Conservation (phyloP, 1,140 invertebrate species). For the Diabrotica undecimpunctata region DNA sequence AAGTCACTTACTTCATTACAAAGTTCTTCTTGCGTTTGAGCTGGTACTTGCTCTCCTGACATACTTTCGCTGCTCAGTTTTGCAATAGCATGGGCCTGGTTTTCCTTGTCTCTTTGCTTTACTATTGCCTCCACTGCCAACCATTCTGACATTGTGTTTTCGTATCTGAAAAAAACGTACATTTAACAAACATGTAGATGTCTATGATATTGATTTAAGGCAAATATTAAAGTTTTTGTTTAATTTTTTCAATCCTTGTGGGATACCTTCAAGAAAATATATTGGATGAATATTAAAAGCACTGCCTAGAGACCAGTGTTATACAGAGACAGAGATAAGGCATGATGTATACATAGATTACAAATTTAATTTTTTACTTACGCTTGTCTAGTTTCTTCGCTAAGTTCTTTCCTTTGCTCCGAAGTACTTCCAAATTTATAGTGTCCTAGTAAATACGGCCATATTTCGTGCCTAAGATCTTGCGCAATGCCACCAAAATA, state of each 20-base stretch:
- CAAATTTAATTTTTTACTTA: slow-evolving; percentile 23
- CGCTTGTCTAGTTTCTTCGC: slow-evolving; percentile 63
- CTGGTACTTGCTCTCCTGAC: slow-evolving; percentile 44
- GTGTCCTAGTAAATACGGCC: slow-evolving; percentile 88
- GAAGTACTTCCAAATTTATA: slow-evolving; percentile 74
- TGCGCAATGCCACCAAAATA: slow-evolving; percentile 85
- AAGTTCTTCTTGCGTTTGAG: slow-evolving; percentile 40
- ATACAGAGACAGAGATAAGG: too few relatives aligned
- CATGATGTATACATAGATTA: background rate
- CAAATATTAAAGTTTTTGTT: too few relatives aligned
- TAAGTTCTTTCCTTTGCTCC: slow-evolving; percentile 66
- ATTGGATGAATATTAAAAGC: too few relatives aligned
- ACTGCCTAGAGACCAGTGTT: too few relatives aligned
- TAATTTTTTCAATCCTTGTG: too few relatives aligned
- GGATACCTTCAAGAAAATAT: too few relatives aligned
- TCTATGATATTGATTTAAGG: too few relatives aligned
- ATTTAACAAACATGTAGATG: too few relatives aligned
- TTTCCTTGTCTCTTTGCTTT: slow-evolving; percentile 74
- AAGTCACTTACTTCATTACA: slow-evolving; percentile 49
- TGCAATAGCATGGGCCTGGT: slow-evolving; percentile 61
- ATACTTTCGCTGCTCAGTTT: slow-evolving; percentile 57
- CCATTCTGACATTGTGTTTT: slow-evolving; percentile 92
- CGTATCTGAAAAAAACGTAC: slow-evolving; percentile 54
- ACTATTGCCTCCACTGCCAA: slow-evolving; percentile 90
- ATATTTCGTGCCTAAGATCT: slow-evolving; percentile 76